Evolutionary conservation across 2,113 vertebrate species (phyloP), one percentile per base, ranked within the genome.

Genomic region (Cavia aperea): DNA sequence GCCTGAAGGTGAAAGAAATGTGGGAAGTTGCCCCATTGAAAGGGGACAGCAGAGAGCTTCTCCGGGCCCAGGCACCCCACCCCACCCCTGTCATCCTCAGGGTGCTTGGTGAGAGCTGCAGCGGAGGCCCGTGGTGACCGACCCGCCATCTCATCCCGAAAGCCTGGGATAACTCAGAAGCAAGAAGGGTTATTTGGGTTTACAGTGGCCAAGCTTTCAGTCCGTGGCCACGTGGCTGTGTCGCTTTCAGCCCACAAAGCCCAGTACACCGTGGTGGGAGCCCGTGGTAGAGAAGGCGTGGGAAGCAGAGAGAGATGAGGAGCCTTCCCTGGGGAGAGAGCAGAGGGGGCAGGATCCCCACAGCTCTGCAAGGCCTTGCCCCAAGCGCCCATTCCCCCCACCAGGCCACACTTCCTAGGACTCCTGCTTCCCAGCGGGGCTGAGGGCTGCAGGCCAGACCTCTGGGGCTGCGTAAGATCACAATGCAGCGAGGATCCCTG

Each of bases 11-110:
- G 94, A 90, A 21, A 86, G 60, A 87, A 75, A 31, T 11, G 46
- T 75, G 46, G 58, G 39, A 14, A 77, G 63, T 10, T 11, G 19
- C 51, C 70, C 66, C 73, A 7, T 0, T 18, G 39, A 56, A n/a
- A 58, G 23, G 33, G 31, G 79, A 63, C 1, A 72, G 39, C 46
- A 6, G 43, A 13, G 8, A 11, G 19, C 43, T 43, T 79, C 66
- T 81, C 58, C 6, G 54, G 39, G 36, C 16, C 39, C 5, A 1
- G 1, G 6, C 8, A 21, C 1, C 18, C 26, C 26, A 14, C 4
- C 73, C 70, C 23, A 39, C 43, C 18, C 46, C 18, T 23, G 0
- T 11, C 1, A 15, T 43, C 36, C 19, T 43, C 1, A 36, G 33
- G 36, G 23, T 46, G 29, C 31, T 54, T 39, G 46, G 26, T 2